Percentiles rank a stretch among this genome's conserved stretches.
Conservation (phyloP, 1,140 invertebrate species). For the Ruditapes philippinarum region DNA sequence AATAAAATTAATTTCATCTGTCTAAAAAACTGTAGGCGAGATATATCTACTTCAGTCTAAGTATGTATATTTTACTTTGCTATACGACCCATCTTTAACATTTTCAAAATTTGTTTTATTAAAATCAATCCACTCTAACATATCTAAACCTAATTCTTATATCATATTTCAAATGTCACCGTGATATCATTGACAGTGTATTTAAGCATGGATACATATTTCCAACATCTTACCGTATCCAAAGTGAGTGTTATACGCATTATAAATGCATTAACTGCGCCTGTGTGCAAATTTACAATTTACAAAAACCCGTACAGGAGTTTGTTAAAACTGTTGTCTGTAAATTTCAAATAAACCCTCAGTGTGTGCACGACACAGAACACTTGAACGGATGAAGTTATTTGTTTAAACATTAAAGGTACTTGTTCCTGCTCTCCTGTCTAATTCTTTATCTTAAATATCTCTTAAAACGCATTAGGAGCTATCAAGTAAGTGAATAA, state of each 20-base stretch:
- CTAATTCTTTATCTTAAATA: conserved; percentile 65
- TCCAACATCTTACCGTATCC: neutral
- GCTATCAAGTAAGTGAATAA: conserved; percentile 46
- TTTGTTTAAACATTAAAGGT: conserved; percentile 64
- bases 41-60: too few relatives aligned
- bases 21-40: too few relatives aligned
- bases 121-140: neutral
- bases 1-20: too few relatives aligned
- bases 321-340: conserved; percentile 13
- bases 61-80: too few relatives aligned
- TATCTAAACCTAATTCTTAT: neutral
- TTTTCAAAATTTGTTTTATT: too few relatives aligned
- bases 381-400: conserved; percentile 52
- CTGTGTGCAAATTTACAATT: conserved; percentile 5
- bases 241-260: neutral
- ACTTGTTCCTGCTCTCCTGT: conserved; percentile 40
- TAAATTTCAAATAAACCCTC: conserved; percentile 49
- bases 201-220: conserved; percentile 18
- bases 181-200: neutral
- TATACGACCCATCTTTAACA: too few relatives aligned
- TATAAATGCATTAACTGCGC: neutral
- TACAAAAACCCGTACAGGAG: conserved; percentile 20
- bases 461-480: conserved; percentile 65
- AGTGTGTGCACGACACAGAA: conserved; percentile 34
- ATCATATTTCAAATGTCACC: neutral